Evolutionary conservation across 2,797 vertebrate genomes (phyloP).

Genomic region (Anas capensis): DNA sequence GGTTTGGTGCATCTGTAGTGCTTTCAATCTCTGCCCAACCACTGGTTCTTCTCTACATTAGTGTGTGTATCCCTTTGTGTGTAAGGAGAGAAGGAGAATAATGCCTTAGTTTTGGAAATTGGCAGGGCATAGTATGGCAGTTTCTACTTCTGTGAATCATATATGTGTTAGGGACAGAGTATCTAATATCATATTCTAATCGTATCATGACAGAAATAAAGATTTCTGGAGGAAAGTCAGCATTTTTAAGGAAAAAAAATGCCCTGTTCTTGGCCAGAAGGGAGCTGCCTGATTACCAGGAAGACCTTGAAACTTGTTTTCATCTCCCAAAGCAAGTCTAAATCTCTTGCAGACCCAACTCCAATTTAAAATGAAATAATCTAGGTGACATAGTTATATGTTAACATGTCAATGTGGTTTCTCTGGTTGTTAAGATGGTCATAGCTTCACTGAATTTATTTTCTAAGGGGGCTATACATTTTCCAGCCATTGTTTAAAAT

Average conservation of each 20-base stretch:
- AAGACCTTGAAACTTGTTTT: neutral
- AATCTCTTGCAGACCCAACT: neutral
- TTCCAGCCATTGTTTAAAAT: neutral
- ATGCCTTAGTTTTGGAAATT: neutral
- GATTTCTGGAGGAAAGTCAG: neutral
- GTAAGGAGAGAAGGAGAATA: neutral
- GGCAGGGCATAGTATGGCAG: neutral
- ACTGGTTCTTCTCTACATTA: neutral
- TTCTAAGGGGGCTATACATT: neutral
- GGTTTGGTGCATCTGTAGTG: neutral
- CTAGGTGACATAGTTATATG: neutral
- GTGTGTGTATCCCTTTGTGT: neutral
- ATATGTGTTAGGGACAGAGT: neutral
- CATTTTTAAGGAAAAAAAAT: neutral
- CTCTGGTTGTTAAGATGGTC: neutral
- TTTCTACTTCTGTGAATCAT: neutral
- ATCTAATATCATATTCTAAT: neutral
- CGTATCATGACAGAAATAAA: neutral
- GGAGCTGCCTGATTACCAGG: neutral
- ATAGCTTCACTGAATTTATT: neutral
- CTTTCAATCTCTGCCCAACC: neutral
- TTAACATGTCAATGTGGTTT: neutral
- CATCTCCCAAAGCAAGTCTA: neutral
- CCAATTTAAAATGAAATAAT: neutral
- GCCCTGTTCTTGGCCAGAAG: neutral